Base-by-base conservation (phyloP, 2,113 vertebrate species). In the Saguinus midas region DNA sequence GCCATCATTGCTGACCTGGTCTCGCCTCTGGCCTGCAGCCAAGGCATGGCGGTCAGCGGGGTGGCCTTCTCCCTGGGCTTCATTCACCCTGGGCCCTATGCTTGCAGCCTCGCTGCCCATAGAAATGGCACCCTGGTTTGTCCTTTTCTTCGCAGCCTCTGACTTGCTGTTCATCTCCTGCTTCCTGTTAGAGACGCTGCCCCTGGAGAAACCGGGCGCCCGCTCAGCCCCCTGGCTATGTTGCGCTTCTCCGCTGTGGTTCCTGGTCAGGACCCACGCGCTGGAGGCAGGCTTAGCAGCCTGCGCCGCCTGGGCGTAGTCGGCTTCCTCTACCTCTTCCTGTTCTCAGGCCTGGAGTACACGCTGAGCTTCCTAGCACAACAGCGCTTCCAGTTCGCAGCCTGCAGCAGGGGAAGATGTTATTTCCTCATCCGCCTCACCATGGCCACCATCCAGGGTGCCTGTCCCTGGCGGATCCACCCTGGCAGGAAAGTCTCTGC, bases 381-480 rank as follows among this genome's bases (percentile, higher is more conserved):
- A 97, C 99, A 99, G 90, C 99, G 99, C 83, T 99, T 99, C 98
- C 99, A 99, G 57, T 99, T 99, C 97, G 98, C 96, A 99, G 99
- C 97, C 99, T 99, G 99, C 99, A 99, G 97, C 99, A 99, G 97
- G 99, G 99, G 43, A 99, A 99, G 99, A 99, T 99, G 99, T 99
- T 99, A 43, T 95, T 99, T 99, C 98, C 99, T 99, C 97, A 99
- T 99, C 87, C 99, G 99, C 64, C 98, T 99, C 95, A 99, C 99
- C 97, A 99, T 99, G 99, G 99, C 99, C 73, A 68, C 98, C 78
- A 98, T 99, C 97, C 99, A 99, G 98, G 99, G 99, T 35, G 98
- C 99, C 87, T 99, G 99, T 1, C 99, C 99, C 97, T 99, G 99
- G 32, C 99, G 99, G 97, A 99, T 99, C 98, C 98, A 99, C 97